Conservation (phyloP, 2,888 invertebrate species). For the Deladenus siricidicola region DNA sequence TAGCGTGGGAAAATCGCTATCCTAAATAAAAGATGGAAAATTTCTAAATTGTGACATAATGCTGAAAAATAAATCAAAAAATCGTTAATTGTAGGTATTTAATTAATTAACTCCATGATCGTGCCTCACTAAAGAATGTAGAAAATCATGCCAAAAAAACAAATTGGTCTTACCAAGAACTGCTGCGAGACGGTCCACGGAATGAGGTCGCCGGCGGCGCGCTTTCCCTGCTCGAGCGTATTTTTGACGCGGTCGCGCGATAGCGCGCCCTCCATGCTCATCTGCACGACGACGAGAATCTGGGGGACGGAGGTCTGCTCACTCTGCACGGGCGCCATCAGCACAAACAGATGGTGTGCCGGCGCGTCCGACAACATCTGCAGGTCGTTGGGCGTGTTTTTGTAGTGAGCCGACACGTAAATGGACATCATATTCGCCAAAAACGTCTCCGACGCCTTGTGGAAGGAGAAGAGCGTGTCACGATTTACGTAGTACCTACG, state of each 20-base stretch:
- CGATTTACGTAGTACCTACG: constrained; percentile 60
- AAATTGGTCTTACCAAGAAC: constrained; percentile 39
- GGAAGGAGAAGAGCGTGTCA: constrained; percentile 92
- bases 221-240: constrained; percentile 65
- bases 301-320: constrained; percentile 63
- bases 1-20: constrained; percentile 81
- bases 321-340: constrained; percentile 73
- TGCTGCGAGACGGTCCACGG: constrained; percentile 98
- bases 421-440: constrained; percentile 82
- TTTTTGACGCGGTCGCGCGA: constrained; percentile 66
- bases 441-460: constrained; percentile 74
- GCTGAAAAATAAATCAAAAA: too few species aligned
- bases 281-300: constrained; percentile 55
- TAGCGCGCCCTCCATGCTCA: constrained; percentile 64
- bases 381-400: constrained; percentile 91
- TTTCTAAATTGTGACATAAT: too few species aligned
- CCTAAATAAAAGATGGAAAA: constrained; percentile 63
- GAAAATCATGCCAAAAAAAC: not conserved
- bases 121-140: not conserved
- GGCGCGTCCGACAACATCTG: constrained; percentile 95
- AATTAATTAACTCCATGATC: too few species aligned
- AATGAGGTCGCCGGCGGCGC: constrained; percentile 89
- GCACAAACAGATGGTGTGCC: constrained; percentile 89
- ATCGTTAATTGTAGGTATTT: too few species aligned
- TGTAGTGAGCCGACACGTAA: constrained; percentile 95